Evolutionary conservation across 2,797 vertebrate species (phyloP).

Genomic region (Nannoperca obscura): DNA sequence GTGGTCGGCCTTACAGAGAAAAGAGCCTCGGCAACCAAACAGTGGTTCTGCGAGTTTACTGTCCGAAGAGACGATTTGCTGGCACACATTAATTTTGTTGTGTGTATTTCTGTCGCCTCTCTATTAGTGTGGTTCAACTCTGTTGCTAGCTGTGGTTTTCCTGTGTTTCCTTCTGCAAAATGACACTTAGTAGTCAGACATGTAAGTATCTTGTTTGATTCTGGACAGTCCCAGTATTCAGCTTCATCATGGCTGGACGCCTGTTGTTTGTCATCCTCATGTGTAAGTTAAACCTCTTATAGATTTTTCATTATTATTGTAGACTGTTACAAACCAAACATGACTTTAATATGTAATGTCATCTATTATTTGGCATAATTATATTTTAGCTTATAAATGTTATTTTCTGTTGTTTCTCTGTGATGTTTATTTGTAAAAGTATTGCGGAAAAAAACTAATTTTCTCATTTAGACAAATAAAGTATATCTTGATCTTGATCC

Average conservation of each 20-base stretch:
- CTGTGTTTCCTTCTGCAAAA: not conserved
- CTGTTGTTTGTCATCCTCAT: conserved; percentile 47
- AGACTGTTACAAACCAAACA: not conserved
- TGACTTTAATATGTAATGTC: not conserved
- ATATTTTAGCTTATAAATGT: too few relatives aligned
- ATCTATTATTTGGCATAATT: too few relatives aligned
- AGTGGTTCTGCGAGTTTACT: not conserved
- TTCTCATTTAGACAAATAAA: not conserved
- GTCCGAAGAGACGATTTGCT: not conserved
- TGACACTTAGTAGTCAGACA: not conserved
- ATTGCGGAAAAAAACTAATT: not conserved
- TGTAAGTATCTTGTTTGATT: not conserved
- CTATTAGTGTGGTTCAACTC: too few relatives aligned
- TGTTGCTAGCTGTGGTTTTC: conserved; percentile 32
- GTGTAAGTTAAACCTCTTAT: conserved; percentile 31
- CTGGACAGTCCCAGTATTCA: not conserved
- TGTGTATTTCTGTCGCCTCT: not conserved
- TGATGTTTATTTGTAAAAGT: not conserved
- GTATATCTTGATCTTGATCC: not conserved
- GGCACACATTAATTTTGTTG: not conserved
- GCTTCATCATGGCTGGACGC: conserved; percentile 26
- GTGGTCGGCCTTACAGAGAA: not conserved
- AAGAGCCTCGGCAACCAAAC: not conserved
- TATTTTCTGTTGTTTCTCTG: not conserved
- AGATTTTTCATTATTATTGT: not conserved